Conservation (phyloP, 2,888 invertebrate species). For the Chaetogeoica ovagalla region DNA sequence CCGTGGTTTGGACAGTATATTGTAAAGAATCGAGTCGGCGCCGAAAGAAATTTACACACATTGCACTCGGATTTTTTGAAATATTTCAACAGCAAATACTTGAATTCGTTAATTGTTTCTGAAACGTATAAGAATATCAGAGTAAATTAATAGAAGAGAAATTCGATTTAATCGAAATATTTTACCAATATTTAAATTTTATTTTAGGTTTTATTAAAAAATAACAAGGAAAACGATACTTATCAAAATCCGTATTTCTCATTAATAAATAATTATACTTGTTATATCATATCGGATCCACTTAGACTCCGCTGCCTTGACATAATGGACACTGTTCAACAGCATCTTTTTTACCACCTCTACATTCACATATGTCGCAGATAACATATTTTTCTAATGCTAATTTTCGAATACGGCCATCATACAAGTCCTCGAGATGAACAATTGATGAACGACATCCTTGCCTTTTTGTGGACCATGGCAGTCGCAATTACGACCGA, state of each 20-base stretch:
- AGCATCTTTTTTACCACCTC: conserved; percentile 92
- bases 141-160: conserved; percentile 61
- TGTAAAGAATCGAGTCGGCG: conserved; percentile 97
- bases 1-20: conserved; percentile 97
- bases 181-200: conserved; percentile 34
- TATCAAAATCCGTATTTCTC: conserved; percentile 71
- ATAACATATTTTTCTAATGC: conserved; percentile 93
- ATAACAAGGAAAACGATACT: conserved; percentile 98
- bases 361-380: conserved; percentile 94
- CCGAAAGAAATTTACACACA: conserved; percentile 96
- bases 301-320: conserved; percentile 83
- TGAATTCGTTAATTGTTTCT: conserved; percentile 84
- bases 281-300: conserved; percentile 83
- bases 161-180: neutral
- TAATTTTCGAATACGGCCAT: conserved; percentile 88
- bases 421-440: conserved; percentile 90
- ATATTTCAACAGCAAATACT: conserved; percentile 79
- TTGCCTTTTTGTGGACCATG: conserved; percentile 78
- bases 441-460: conserved; percentile 92
- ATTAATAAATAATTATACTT: conserved; percentile 92
- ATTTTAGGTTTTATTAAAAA: conserved; percentile 74
- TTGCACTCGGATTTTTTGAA: conserved; percentile 96
- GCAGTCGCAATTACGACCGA: conserved; percentile 62
- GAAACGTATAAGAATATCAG: conserved; percentile 97
- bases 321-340: conserved; percentile 86